Conservation (phyloP, 1,140 invertebrate species). For the Drosophila willistoni region DNA sequence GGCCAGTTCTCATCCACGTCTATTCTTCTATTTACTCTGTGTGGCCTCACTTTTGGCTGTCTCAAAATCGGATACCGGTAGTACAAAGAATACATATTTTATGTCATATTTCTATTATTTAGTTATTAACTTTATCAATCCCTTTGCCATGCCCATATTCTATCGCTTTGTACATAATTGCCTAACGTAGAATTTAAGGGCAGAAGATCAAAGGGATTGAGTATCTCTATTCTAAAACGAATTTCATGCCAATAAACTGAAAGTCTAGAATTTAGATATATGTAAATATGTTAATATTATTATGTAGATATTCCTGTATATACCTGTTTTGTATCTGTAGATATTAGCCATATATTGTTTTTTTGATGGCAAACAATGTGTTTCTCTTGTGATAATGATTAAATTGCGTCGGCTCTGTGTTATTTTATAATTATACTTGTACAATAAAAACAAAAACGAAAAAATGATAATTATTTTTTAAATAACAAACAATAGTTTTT, state of each 20-base stretch:
- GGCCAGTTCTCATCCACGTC: constrained; percentile 69
- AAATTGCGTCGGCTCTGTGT: constrained; percentile 41
- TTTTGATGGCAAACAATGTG: constrained; percentile 10
- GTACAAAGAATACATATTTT: constrained; percentile 79
- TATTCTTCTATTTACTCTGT: constrained; percentile 76
- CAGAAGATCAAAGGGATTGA: constrained; percentile 6
- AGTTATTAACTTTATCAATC: constrained; percentile 78
- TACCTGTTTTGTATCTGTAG: constrained; percentile 27
- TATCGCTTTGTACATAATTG: constrained; percentile 76
- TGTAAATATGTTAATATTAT: constrained; percentile 29
- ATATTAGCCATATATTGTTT: constrained; percentile 18
- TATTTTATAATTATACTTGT: constrained; percentile 36
- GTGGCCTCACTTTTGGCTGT: constrained; percentile 75
- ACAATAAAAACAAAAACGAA: constrained; percentile 59
- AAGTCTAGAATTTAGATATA: constrained; percentile 24
- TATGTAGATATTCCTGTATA: constrained; percentile 13
- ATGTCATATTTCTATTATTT: constrained; percentile 82
- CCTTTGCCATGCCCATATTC: constrained; percentile 77
- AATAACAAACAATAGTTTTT: constrained; percentile 5
- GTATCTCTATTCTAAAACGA: background rate
- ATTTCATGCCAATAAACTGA: constrained; percentile 9
- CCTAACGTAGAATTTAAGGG: constrained; percentile 49
- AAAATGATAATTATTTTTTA: constrained; percentile 10
- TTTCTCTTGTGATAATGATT: constrained; percentile 60
- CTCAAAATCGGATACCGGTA: constrained; percentile 74